Base-by-base conservation (phyloP, 2,888 invertebrate species). In the Drosophila stalkeri region DNA sequence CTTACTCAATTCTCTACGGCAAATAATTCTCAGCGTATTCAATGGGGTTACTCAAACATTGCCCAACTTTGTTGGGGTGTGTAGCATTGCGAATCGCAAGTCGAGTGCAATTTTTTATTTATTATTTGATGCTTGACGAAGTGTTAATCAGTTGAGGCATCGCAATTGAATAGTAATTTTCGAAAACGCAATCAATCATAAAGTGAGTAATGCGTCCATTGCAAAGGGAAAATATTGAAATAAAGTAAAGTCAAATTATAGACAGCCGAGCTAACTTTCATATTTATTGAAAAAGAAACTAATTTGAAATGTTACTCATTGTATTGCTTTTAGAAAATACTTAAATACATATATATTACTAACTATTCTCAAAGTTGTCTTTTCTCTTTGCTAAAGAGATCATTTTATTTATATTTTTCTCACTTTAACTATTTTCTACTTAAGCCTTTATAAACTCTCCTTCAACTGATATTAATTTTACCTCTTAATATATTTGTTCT, bases 11-110 rank as follows among this genome's bases (percentile, higher is more conserved):
- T 59, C 35, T 56, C 43, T n/a, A 16, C 3, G 33, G 55, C 55
- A 56, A 56, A 64, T 61, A 55, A 39, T 54, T 66, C 31, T n/a
- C 52, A 66, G 56, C 57, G 35, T 11, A n/a, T 66, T 35, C 64
- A 74, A 70, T 73, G 80, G 87, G 87, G 87, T 80, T 70, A 84
- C 20, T 41, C 69, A 77, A 81, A 84, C 54, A 84, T 86, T 70
- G 66, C 44, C 60, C 54, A 64, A 76, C 70, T 75, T 39, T 68
- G 57, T 55, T n/a, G 59, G 49, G 23, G 63, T 49, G 65, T 75
- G 59, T 44, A 47, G 51, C 54, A 47, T 43, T 41, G 69, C 64
- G 37, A 65, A 75, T 63, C 47, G 39, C 44, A 18, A 39, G 33
- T 52, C 47, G 35, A 41, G 39, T 31, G 61, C 61, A 63, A 60